phyloP scores from a whole-genome alignment of 2,113 vertebrate genomes.

The Marcusenius ussheri region DNA sequence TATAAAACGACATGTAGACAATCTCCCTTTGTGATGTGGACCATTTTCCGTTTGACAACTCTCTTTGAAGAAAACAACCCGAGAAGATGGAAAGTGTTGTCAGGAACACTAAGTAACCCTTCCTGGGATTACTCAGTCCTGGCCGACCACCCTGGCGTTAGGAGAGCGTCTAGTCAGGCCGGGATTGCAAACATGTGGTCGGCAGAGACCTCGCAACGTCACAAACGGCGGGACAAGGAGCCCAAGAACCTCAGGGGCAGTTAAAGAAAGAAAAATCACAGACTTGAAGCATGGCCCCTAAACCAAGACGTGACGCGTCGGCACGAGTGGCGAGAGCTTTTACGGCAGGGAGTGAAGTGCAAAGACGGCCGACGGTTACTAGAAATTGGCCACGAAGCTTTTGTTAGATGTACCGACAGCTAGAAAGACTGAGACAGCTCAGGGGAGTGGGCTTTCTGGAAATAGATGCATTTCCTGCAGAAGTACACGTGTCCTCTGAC shows the following conservation, averaged over 20 bases:
- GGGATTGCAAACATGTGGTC: neutral
- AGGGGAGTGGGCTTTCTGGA: neutral
- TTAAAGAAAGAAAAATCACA: neutral
- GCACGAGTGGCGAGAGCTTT: neutral
- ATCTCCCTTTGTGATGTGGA: neutral
- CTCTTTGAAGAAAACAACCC: neutral
- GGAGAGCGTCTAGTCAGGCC: neutral
- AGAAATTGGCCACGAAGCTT: neutral
- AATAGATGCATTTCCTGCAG: neutral
- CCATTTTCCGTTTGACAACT: neutral
- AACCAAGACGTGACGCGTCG: neutral
- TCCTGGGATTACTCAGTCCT: neutral
- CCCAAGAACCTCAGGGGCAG: neutral
- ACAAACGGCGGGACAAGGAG: neutral
- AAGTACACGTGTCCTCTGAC: neutral
- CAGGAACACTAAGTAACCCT: neutral
- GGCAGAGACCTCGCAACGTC: neutral
- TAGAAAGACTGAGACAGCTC: neutral
- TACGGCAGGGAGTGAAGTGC: neutral
- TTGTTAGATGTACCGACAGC: no score
- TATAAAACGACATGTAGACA: neutral
- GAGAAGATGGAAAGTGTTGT: neutral
- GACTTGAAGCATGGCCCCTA: neutral
- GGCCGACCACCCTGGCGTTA: neutral
- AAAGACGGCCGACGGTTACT: neutral